phyloP scores from a whole-genome alignment of 2,797 vertebrate species.

The Lerista edwardsae region DNA sequence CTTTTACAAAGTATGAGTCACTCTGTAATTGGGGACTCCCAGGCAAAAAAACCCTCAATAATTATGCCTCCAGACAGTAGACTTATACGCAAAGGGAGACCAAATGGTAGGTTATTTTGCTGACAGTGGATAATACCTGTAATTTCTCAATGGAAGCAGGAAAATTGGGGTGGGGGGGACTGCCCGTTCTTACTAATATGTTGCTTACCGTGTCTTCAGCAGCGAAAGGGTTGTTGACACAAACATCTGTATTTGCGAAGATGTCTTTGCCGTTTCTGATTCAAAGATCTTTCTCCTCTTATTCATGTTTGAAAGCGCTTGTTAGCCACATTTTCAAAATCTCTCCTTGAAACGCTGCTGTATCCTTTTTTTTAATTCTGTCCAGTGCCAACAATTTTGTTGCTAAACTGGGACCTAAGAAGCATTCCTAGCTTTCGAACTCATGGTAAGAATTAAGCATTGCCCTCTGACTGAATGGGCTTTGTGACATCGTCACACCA shows the following conservation, averaged over 20 bases:
- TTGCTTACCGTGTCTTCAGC: neutral
- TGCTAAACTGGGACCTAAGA: too few relatives aligned
- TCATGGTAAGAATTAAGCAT: too few relatives aligned
- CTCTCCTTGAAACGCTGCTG: neutral
- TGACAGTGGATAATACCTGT: conserved; percentile 18
- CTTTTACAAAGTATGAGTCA: neutral
- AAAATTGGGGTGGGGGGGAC: neutral
- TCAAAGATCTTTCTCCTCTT: neutral
- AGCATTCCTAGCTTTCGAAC: neutral
- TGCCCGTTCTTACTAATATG: neutral
- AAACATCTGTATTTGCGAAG: neutral
- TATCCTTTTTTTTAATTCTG: too few relatives aligned
- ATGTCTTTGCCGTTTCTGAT: neutral
- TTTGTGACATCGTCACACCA: neutral
- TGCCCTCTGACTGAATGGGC: neutral
- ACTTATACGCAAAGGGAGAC: neutral
- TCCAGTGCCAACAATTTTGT: too few relatives aligned
- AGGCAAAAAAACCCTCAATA: neutral
- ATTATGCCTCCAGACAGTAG: neutral
- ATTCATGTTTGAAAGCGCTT: neutral
- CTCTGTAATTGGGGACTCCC: neutral
- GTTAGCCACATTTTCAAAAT: neutral
- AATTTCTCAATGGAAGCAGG: neutral
- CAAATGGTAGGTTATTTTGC: conserved; percentile 23
- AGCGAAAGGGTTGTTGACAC: too few relatives aligned